phyloP scores from a whole-genome alignment of 2,888 invertebrate species.

The Mythimna vitellina region DNA sequence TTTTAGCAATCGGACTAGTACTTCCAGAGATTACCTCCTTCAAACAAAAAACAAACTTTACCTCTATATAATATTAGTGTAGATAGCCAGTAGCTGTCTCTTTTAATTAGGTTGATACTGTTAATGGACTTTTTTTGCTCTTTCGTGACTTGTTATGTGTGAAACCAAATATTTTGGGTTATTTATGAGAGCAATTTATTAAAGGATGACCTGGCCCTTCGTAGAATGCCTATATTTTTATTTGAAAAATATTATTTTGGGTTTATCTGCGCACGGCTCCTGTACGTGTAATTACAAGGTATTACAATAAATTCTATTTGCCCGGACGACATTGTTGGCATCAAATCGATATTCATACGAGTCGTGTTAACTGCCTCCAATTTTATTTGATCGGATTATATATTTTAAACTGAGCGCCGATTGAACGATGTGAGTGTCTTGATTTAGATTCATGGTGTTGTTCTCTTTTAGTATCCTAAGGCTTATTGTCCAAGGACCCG shows the following conservation, averaged over 20 bases:
- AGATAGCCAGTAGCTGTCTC: conserved; percentile 1
- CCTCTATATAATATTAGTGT: too few species aligned
- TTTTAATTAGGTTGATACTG: conserved; percentile 75
- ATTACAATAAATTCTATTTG: conserved; percentile 52
- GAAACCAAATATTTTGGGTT: conserved; percentile 65
- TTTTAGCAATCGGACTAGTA: too few species aligned
- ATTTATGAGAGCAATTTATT: conserved; percentile 68
- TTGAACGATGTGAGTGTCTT: conserved; percentile 4
- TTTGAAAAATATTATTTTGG: conserved; percentile 55
- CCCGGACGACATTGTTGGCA: conserved; percentile 38
- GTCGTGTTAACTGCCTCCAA: conserved; percentile 47
- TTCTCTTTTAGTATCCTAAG: background rate
- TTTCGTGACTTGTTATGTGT: conserved; percentile 66
- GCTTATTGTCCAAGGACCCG: too few species aligned
- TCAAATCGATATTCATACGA: conserved; percentile 46
- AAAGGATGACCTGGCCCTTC: conserved; percentile 54
- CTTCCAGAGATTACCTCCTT: too few species aligned
- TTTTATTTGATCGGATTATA: conserved; percentile 39
- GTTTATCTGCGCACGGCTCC: conserved; percentile 43
- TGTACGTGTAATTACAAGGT: conserved; percentile 57
- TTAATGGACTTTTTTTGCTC: conserved; percentile 67
- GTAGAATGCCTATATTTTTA: conserved; percentile 43
- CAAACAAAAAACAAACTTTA: too few species aligned
- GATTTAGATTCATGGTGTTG: conserved; percentile 1
- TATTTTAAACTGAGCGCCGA: conserved; percentile 15